These are phyloP conservation scores for Caligus rogercresseyi DNA, from an alignment of 1,140 invertebrate genomes.

Conservation along the genomic window DNA sequence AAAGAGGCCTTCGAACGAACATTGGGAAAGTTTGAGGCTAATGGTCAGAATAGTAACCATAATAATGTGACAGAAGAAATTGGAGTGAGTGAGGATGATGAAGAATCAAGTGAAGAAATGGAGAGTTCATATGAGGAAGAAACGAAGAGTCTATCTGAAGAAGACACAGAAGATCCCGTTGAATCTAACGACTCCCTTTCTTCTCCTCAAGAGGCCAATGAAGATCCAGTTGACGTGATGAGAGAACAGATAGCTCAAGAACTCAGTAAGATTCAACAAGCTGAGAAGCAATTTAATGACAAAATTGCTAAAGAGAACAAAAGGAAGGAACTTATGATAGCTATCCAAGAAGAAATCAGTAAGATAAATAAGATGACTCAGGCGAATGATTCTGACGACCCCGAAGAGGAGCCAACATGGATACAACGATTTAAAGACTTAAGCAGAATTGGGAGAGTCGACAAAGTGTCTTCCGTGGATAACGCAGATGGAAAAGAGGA, in stretches of 20 bases:
- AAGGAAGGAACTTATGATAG: not conserved
- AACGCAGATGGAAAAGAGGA: not conserved
- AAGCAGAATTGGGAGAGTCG: not conserved
- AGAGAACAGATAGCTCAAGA: not conserved
- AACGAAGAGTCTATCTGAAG: not conserved
- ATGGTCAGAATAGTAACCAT: not conserved
- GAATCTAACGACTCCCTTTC: no score
- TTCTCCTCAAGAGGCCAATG: no score
- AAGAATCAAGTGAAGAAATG: not conserved
- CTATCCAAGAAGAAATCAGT: not conserved
- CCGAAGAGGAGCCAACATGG: not conserved
- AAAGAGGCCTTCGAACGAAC: slow-evolving; percentile 12
- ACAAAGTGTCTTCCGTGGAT: not conserved
- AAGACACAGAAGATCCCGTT: not conserved
- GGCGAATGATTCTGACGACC: not conserved
- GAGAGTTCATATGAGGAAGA: not conserved
- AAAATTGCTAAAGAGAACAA: not conserved
- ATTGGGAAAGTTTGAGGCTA: not conserved
- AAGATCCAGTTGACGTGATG: not conserved
- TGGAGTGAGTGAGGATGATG: not conserved
- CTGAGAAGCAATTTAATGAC: not conserved
- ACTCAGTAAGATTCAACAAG: not conserved
- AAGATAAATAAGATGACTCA: not conserved
- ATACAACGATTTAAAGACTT: not conserved
- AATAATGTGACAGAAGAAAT: not conserved